Percentiles rank a stretch among this genome's conserved stretches.
These are phyloP conservation scores for Ryuthela nishihirai DNA, from an alignment of 2,888 invertebrate genomes.

Conservation along the genomic window DNA sequence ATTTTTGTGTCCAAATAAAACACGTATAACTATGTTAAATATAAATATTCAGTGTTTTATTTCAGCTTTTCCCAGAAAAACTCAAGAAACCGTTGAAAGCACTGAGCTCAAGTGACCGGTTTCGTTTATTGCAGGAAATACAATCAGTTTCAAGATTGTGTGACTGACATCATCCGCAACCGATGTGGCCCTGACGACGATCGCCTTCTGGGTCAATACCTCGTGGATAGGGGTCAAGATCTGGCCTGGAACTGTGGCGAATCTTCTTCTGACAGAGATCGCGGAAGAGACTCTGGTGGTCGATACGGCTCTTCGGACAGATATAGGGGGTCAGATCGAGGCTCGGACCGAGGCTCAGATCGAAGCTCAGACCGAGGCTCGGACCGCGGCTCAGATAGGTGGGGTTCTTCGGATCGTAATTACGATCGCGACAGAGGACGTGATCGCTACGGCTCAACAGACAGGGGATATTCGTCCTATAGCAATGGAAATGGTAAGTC, in stretches of 20 bases:
- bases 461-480: too few relatives aligned
- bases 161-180: conserved; percentile 11
- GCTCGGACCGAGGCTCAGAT: background rate
- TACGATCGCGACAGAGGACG: background rate
- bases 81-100: too few relatives aligned
- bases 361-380: background rate
- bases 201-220: conserved; percentile 11
- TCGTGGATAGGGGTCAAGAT: conserved; percentile 27
- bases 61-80: too few relatives aligned
- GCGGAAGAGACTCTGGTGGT: background rate
- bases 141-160: conserved; percentile 29
- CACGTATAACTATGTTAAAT: too few relatives aligned
- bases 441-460: too few relatives aligned
- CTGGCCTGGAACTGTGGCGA: conserved; percentile 30
- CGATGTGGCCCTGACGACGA: conserved; percentile 21
- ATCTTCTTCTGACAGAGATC: background rate
- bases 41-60: too few relatives aligned
- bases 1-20: too few relatives aligned
- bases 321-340: background rate
- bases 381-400: background rate
- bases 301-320: background rate
- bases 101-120: too few relatives aligned
- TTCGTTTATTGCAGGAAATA: conserved; percentile 12
- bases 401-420: too few relatives aligned
- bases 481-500: too few relatives aligned